Evolutionary conservation across 2,888 invertebrate species (phyloP).

Genomic region (Acleris laterana): DNA sequence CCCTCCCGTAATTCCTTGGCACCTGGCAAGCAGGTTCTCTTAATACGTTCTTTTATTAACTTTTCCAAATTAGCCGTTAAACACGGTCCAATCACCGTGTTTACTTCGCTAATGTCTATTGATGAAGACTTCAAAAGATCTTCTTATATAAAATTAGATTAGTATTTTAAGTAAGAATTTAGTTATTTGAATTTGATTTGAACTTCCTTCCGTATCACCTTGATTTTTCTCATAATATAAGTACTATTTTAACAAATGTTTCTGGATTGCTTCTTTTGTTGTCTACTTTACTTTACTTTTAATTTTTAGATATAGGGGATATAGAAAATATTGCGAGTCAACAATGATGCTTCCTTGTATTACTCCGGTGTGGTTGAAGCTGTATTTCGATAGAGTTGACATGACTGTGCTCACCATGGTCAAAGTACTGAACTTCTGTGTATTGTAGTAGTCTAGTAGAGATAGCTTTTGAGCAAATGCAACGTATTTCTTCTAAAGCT

Average conservation of each 20-base stretch:
- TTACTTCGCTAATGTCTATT: constrained; percentile 18
- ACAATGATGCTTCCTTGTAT: constrained; percentile 1
- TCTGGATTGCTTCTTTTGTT: too few relatives aligned
- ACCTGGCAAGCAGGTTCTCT: constrained; percentile 12
- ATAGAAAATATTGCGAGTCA: too few relatives aligned
- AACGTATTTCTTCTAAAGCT: neutral
- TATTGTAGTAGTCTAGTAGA: neutral
- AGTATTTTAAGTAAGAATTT: too few relatives aligned
- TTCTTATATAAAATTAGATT: too few relatives aligned
- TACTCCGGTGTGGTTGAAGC: neutral
- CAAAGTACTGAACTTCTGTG: neutral
- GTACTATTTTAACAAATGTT: too few relatives aligned
- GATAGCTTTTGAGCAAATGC: neutral
- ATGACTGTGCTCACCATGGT: neutral
- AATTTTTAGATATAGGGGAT: too few relatives aligned
- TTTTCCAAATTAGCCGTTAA: constrained; percentile 34
- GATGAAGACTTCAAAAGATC: constrained; percentile 1
- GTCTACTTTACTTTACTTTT: too few relatives aligned
- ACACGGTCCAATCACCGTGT: constrained; percentile 32
- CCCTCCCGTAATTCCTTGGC: constrained; percentile 15
- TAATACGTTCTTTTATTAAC: constrained; percentile 35
- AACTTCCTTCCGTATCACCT: too few relatives aligned
- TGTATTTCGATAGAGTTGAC: neutral
- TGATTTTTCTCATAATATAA: too few relatives aligned
- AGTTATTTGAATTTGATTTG: too few relatives aligned